Percentiles rank a stretch among this genome's conserved stretches.
These are phyloP conservation scores for Distichodus sexfasciatus DNA, from an alignment of 2,797 vertebrate species.

Conservation along the genomic window DNA sequence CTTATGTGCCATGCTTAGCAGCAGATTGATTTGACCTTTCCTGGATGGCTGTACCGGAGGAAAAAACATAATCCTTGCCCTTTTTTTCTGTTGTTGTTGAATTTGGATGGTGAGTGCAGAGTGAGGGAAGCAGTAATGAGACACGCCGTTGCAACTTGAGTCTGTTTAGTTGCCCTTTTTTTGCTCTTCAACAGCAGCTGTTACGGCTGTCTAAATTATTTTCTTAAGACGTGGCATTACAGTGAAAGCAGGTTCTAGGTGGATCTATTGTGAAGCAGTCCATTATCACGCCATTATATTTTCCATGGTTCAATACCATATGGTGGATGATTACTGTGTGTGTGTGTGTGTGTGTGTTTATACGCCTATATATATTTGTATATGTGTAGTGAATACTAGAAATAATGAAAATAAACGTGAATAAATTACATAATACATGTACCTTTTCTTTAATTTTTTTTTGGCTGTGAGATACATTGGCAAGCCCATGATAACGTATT, in stretches of 20 bases:
- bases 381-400: too few species aligned
- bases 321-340: too few species aligned
- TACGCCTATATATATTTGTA: too few species aligned
- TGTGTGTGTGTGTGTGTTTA: too few species aligned
- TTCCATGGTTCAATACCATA: too few species aligned
- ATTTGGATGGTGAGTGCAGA: conserved; percentile 3
- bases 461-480: too few species aligned
- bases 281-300: too few species aligned
- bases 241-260: background rate
- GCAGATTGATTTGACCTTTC: conserved; percentile 80
- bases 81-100: conserved; percentile 59
- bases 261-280: background rate
- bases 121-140: background rate
- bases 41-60: conserved; percentile 64
- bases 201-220: conserved; percentile 20
- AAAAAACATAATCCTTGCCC: conserved; percentile 76
- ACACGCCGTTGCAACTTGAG: background rate
- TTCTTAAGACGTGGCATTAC: background rate
- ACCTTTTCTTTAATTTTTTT: too few species aligned
- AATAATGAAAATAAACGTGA: too few species aligned
- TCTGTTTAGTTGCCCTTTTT: background rate
- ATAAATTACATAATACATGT: too few species aligned
- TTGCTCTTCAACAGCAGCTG: conserved; percentile 17
- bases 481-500: too few species aligned
- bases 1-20: conserved; percentile 74